Conservation (phyloP, 2,888 invertebrate genomes). For the Drepanosiphum platanoidis region DNA sequence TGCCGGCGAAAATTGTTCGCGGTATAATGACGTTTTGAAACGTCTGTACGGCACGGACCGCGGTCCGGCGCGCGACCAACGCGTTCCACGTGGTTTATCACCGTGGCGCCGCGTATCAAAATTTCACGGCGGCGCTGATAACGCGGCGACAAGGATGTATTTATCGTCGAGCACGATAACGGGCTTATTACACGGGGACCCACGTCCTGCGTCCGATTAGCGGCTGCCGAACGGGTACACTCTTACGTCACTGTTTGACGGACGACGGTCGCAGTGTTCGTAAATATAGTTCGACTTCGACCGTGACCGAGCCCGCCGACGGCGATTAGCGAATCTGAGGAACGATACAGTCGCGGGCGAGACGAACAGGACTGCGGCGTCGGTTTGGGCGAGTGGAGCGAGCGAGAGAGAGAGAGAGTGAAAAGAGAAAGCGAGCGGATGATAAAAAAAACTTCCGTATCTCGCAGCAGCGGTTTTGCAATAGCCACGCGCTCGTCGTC, state of each 20-base stretch:
- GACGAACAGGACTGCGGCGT: no score
- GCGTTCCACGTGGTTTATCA: slow-evolving; percentile 57
- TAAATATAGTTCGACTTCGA: neutral
- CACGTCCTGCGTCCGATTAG: neutral
- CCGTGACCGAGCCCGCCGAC: neutral
- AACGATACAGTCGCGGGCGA: neutral
- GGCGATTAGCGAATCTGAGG: no score
- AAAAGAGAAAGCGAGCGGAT: neutral
- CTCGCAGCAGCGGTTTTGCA: neutral
- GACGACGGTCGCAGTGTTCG: no score
- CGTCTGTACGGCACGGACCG: no score
- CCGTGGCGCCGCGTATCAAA: slow-evolving; percentile 2
- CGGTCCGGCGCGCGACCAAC: neutral
- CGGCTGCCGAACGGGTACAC: neutral
- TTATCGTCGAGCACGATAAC: no score
- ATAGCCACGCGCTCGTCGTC: neutral
- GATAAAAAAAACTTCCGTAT: neutral
- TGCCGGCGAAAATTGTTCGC: no score
- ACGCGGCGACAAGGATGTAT: neutral
- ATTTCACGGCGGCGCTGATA: slow-evolving; percentile 44
- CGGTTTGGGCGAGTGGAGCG: neutral
- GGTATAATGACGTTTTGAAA: no score
- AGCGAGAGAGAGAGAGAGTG: neutral
- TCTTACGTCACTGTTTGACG: slow-evolving; percentile 34
- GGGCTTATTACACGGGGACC: no score